Evolutionary conservation across 2,797 vertebrate genomes (phyloP).

Genomic region (Lacerta viridis): DNA sequence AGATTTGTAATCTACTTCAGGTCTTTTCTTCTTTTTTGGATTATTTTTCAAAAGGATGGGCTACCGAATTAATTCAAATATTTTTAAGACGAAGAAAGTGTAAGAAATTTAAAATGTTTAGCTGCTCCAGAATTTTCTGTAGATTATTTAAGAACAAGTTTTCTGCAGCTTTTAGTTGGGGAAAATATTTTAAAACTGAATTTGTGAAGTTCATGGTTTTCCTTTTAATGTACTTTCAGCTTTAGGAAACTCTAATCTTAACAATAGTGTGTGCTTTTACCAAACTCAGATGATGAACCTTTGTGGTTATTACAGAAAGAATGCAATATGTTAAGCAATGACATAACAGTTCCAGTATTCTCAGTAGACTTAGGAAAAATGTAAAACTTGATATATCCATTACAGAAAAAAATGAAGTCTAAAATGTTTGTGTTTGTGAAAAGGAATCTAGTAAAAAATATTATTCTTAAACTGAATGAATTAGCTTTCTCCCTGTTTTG

Average conservation of each 20-base stretch:
- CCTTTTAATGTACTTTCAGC: conserved; percentile 79
- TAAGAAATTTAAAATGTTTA: conserved; percentile 82
- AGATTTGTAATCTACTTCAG: conserved; percentile 92
- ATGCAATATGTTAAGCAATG: conserved; percentile 67
- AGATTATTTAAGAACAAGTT: conserved; percentile 83
- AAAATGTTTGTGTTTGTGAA: conserved; percentile 86
- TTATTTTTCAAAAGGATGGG: conserved; percentile 86
- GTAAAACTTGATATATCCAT: conserved; percentile 82
- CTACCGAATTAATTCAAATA: conserved; percentile 84
- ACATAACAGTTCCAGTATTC: conserved; percentile 80
- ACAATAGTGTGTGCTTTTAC: conserved; percentile 80
- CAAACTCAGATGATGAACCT: conserved; percentile 69
- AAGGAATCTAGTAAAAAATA: conserved; percentile 82
- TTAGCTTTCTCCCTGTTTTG: conserved; percentile 92
- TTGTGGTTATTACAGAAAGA: conserved; percentile 72
- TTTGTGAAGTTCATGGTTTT: conserved; percentile 78
- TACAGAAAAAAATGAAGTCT: conserved; percentile 78
- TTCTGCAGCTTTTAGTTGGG: conserved; percentile 86
- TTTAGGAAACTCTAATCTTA: conserved; percentile 81
- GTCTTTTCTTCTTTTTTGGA: conserved; percentile 75
- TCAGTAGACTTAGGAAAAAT: conserved; percentile 84
- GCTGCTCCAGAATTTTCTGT: conserved; percentile 83
- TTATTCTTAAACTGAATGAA: conserved; percentile 83
- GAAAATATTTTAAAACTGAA: conserved; percentile 81
- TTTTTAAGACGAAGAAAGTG: conserved; percentile 88